phyloP scores from a whole-genome alignment of 2,113 vertebrate species.

The Circaetus cinerascens region DNA sequence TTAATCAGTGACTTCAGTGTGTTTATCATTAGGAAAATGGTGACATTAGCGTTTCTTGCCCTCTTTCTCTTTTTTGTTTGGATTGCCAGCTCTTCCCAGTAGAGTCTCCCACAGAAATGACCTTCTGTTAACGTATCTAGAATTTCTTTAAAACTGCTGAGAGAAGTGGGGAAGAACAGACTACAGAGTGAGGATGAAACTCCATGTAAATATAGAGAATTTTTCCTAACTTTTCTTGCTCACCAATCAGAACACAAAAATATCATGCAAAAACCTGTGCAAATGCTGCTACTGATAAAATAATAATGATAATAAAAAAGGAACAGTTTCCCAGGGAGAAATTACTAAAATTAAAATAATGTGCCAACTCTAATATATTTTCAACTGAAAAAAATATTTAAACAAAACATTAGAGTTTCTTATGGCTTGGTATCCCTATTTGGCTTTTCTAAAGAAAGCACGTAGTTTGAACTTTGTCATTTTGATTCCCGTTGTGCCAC shows the following conservation, averaged over 20 bases:
- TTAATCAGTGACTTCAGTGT: background rate
- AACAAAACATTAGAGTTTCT: background rate
- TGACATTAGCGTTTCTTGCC: background rate
- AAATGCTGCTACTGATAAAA: background rate
- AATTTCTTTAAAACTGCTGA: background rate
- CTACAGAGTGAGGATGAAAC: background rate
- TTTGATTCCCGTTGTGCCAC: background rate
- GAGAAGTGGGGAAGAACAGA: background rate
- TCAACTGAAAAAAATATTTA: background rate
- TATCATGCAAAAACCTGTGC: background rate
- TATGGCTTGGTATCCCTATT: background rate
- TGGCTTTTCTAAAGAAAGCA: background rate
- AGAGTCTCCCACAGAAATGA: background rate
- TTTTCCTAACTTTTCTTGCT: background rate
- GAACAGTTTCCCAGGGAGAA: fast-evolving
- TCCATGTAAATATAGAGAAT: background rate
- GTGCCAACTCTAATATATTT: background rate
- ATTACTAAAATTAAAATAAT: background rate
- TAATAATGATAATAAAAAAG: background rate
- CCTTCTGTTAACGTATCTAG: background rate
- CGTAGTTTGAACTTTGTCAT: background rate
- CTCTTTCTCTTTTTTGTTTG: background rate
- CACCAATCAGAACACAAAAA: background rate
- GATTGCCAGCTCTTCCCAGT: background rate
- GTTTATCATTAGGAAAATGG: background rate